Percentiles rank a stretch among this genome's conserved stretches.
Conservation (phyloP, 2,797 vertebrate genomes). For the Micrastur ruficollis region DNA sequence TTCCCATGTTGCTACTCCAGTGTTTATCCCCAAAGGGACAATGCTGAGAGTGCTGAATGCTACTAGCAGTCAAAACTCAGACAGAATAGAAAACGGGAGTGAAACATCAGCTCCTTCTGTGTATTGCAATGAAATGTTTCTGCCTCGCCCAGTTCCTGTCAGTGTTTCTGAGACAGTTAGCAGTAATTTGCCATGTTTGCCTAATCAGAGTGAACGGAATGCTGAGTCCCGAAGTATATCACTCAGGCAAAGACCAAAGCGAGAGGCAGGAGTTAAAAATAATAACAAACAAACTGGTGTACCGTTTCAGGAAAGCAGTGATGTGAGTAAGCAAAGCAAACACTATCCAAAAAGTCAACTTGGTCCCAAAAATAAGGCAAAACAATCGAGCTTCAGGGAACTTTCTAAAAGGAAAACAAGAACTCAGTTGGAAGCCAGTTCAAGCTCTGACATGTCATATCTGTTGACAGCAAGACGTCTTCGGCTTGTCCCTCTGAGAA, state of each 20-base stretch:
- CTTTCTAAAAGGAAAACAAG: constrained; percentile 65
- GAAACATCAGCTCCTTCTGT: background rate
- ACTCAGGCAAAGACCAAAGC: constrained; percentile 55
- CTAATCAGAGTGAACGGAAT: background rate
- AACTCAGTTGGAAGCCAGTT: background rate
- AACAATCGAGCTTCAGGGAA: constrained; percentile 12
- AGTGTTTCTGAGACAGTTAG: constrained; percentile 22
- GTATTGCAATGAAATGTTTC: constrained; percentile 43
- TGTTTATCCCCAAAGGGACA: constrained; percentile 78
- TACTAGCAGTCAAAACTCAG: constrained; percentile 21
- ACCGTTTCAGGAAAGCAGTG: background rate
- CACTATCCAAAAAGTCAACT: constrained; percentile 17
- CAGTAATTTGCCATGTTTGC: background rate
- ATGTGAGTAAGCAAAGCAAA: constrained; percentile 34
- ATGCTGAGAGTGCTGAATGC: constrained; percentile 75
- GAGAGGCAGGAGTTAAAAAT: constrained; percentile 27
- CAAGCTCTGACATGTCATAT: constrained; percentile 31
- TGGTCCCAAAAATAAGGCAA: constrained; percentile 48
- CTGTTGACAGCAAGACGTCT: constrained; percentile 72
- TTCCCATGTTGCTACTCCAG: constrained; percentile 58
- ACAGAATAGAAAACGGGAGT: background rate
- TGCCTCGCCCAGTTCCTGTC: constrained; percentile 58
- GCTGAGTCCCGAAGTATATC: background rate
- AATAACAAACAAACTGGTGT: background rate
- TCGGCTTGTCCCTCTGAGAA: constrained; percentile 81